Evolutionary conservation across 2,888 invertebrate species (phyloP).

Genomic region (Megalurothrips usitatus): DNA sequence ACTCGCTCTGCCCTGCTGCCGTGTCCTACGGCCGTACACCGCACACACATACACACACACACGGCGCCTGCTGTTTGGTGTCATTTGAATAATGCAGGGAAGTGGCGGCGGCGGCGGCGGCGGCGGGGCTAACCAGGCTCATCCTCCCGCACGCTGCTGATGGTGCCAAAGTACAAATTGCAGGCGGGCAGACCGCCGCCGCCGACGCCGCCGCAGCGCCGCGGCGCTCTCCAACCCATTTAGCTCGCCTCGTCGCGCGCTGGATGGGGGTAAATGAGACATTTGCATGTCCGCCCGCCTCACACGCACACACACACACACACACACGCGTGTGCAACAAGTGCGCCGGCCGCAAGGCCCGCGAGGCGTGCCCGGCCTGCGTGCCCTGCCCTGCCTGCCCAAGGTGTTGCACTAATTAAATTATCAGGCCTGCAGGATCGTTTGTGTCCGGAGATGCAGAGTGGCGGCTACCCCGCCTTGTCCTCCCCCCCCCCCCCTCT

Average conservation of each 20-base stretch:
- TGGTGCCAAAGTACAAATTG: neutral
- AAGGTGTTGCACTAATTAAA: conserved; percentile 22
- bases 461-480: neutral
- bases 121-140: too few species aligned
- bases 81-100: conserved; percentile 1
- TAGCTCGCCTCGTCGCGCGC: too few species aligned
- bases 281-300: neutral
- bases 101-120: too few species aligned
- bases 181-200: neutral
- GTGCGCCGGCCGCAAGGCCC: neutral
- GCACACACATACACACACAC: too few species aligned
- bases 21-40: neutral
- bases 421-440: neutral
- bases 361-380: neutral
- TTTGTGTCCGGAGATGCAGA: neutral
- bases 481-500: neutral
- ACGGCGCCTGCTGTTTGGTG: neutral
- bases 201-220: too few species aligned
- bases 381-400: too few species aligned
- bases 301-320: too few species aligned
- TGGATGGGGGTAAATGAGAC: neutral
- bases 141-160: neutral
- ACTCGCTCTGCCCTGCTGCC: neutral
- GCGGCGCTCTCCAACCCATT: too few species aligned
- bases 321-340: too few species aligned